Percentiles rank a stretch among this genome's conserved stretches.
phyloP scores from a whole-genome alignment of 2,888 invertebrate species.

The Pristionchus entomophagus region DNA sequence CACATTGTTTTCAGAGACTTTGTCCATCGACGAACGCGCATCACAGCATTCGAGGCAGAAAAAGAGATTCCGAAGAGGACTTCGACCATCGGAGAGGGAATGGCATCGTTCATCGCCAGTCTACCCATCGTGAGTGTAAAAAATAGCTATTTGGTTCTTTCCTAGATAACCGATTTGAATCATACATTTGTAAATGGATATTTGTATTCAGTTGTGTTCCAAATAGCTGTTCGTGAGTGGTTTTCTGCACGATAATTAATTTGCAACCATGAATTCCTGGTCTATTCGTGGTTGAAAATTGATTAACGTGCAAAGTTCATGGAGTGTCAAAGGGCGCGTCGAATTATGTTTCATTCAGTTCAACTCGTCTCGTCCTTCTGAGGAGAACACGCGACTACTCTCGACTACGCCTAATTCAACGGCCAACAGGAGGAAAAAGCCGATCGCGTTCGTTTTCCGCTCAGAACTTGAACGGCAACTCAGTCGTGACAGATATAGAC shows the following conservation, averaged over 20 bases:
- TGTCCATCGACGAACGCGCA: constrained; percentile 30
- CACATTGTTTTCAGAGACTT: constrained; percentile 5
- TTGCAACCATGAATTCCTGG: no score
- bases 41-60: constrained; percentile 40
- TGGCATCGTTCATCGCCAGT: constrained; percentile 25
- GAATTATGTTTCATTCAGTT: neutral
- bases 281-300: no score
- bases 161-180: no score
- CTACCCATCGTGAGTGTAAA: neutral
- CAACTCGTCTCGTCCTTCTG: constrained; percentile 1
- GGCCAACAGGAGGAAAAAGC: neutral
- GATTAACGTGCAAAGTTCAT: neutral
- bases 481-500: no score
- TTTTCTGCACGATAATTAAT: no score
- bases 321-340: neutral
- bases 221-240: no score
- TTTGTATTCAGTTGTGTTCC: no score
- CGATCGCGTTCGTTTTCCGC: neutral
- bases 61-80: constrained; percentile 25
- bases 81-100: constrained; percentile 11
- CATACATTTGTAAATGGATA: no score
- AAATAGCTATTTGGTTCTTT: no score
- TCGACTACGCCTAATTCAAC: neutral
- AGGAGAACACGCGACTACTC: neutral
- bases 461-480: no score